Evolutionary conservation across 2,888 invertebrate genomes (phyloP), one percentile per base, ranked within the genome.

Genomic region (Clusia tigrina): DNA sequence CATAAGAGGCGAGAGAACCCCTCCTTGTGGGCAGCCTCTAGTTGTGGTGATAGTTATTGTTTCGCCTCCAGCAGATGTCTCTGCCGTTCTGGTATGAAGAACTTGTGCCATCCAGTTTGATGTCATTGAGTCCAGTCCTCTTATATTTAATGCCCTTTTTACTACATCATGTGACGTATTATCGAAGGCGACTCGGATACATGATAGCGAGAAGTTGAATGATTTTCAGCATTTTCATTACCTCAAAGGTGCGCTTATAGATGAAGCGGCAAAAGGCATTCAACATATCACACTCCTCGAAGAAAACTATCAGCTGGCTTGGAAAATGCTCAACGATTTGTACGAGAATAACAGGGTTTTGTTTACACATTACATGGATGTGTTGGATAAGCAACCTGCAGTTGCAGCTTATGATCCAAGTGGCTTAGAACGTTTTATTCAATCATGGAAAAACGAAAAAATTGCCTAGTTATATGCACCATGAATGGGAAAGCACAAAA

Each of bases 401-500:
- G 53, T 59, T 24, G n/a, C 15, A 42, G 17, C 38, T 17, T 58
- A 53, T 42, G 58, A 62, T 59, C 23, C 55, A 15, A 18, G 32
- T n/a, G 63, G 59, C 24, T 54, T 59, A 23, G 38, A 48, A 55
- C 63, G 52, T 23, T 63, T 63, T 24, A 58, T 59, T 32, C 54
- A 63, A 54, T 58, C 58, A 32, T 58, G 58, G 37, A 23, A 48
- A 23, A 18, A 18, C 32, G 2, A 60, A 60, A 15, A 51, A 53
- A 38, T 52, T 62, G n/a, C 62, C 62, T 23, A 22, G 2, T 26
- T 17, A 18, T 0, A 38, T 58, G 5, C 62, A 32, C 20, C n/a
- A 48, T 46, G 62, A 62, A 37, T 58, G 57, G 58, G 58, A 62
- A 58, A 57, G 5, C 55, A 53, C 20, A 62, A 53, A 46, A 38